Evolutionary conservation across 2,888 invertebrate genomes (phyloP), one percentile per base, ranked within the genome.

Genomic region (Cheilosia impressa): DNA sequence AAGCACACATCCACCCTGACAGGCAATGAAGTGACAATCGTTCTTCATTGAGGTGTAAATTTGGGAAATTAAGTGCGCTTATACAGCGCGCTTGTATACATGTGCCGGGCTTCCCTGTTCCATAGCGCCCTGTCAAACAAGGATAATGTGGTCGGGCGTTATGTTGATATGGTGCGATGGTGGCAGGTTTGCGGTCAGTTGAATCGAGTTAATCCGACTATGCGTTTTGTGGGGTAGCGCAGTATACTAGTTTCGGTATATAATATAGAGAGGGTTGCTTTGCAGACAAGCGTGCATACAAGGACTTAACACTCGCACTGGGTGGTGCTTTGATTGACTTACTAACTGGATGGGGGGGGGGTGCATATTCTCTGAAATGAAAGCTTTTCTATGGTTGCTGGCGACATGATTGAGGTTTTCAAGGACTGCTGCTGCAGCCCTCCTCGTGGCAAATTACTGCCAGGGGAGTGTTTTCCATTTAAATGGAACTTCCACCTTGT

Each of bases 401-500:
- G 68, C 76, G 76, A 85, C 76, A 77, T 85, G 81, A 85, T 81
- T 81, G 80, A 81, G 81, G 81, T 72, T 81, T 85, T 85, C 85
- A 85, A 81, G 85, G 76, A 85, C 76, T 76, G 38, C 76, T 80
- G 47, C 69, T 55, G 69, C 65, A 79, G 47, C 24, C 66, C 31
- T 31, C 31, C 60, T 62, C 62, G 76, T 76, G 57, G 62, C 80
- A 77, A 85, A 81, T 85, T 81, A 85, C 76, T 53, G 34, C 68
- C 7, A 38, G 45, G 72, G 75, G 79, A 65, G 50, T 85, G 85
- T 85, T 85, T 85, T 81, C 85, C 85, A 81, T 85, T 81, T 85
- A 85, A 85, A 85, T 85, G 81, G 81, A 85, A 85, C 85, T 81
- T 80, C 85, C 85, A 85, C 76, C 85, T 85, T 85, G 85, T 85